Base-by-base conservation (phyloP, 2,888 invertebrate species). In the Meloe dianella region DNA sequence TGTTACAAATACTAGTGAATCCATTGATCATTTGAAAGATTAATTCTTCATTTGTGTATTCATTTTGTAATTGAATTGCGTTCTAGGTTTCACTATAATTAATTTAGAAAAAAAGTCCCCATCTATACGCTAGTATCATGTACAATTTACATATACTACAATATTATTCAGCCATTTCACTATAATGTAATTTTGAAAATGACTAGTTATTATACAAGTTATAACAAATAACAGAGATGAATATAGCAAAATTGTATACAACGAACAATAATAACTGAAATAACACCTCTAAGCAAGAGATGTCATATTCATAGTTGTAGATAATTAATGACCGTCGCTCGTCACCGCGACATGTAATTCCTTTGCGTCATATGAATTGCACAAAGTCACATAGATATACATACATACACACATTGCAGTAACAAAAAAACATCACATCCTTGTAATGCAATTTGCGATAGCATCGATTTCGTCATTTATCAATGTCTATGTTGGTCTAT, bases 391-490 rank as follows among this genome's bases (percentile, higher is more conserved):
- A 47, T 22, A 47, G 17, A 47, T 8, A 47, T 47, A 47, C 20
- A 41, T 41, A 41, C 17, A 41, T 3, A 30, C 7, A 35, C 14
- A 35, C 20, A 47, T 41, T 47, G 9, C 20, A 6, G 32, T 60
- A 63, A 66, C 66, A n/a, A 66, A n/a, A n/a, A 66, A 66, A 66
- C 66, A 63, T 63, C 66, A 60, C 66, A 66, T 66, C 66, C 66
- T 66, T 66, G 66, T 66, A 66, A 66, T 66, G 66, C 63, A 66
- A 66, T 66, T 66, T 66, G 61, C 69, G 72, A 73, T 73, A 73
- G 63, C 72, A 71, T 73, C 72, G 68, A 57, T 57, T 67, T 56
- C 65, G 71, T 71, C 67, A 74, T 74, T 70, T 67, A 74, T 74
- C 74, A 74, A 66, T 71, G 74, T 74, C 74, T 65, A 66, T 65